phyloP scores from a whole-genome alignment of 2,113 vertebrate species.

The Stegastes partitus region DNA sequence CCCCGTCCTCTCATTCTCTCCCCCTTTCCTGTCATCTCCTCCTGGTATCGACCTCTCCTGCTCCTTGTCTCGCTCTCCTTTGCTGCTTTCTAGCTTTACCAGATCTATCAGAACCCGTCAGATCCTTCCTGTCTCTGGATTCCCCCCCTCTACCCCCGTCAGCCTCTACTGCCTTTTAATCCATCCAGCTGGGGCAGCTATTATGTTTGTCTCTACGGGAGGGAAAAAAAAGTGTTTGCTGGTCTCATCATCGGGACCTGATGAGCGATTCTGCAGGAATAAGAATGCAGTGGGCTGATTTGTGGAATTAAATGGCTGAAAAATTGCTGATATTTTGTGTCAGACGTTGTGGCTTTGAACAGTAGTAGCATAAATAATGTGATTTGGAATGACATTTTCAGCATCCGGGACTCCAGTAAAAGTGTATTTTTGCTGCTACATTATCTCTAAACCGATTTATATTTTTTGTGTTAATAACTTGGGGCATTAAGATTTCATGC shows the following conservation, averaged over 20 bases:
- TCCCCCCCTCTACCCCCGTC: slow-evolving; percentile 24
- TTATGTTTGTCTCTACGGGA: slow-evolving; percentile 40
- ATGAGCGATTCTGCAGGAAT: slow-evolving; percentile 15
- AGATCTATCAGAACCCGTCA: slow-evolving; percentile 48
- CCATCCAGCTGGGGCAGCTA: slow-evolving; percentile 30
- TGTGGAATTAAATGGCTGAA: slow-evolving; percentile 22
- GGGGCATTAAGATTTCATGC: slow-evolving; percentile 28
- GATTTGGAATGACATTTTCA: slow-evolving; percentile 33
- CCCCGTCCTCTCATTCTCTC: too few species aligned
- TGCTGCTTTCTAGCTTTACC: neutral
- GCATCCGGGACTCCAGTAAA: slow-evolving; percentile 31
- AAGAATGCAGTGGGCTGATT: neutral
- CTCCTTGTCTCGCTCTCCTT: neutral
- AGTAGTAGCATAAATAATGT: slow-evolving; percentile 27
- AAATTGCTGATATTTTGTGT: slow-evolving; percentile 1
- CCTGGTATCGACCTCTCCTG: slow-evolving; percentile 23
- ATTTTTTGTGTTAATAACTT: slow-evolving; percentile 47
- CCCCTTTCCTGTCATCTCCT: slow-evolving; percentile 29
- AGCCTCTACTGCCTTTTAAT: slow-evolving; percentile 52
- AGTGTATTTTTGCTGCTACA: slow-evolving; percentile 48
- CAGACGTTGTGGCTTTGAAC: slow-evolving; percentile 34
- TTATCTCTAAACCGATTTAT: slow-evolving; percentile 51
- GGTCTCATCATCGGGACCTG: slow-evolving; percentile 33
- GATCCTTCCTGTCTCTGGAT: slow-evolving; percentile 57
- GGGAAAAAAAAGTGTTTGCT: neutral